phyloP scores from a whole-genome alignment of 2,113 vertebrate species.

The Corvus moneduloides region DNA sequence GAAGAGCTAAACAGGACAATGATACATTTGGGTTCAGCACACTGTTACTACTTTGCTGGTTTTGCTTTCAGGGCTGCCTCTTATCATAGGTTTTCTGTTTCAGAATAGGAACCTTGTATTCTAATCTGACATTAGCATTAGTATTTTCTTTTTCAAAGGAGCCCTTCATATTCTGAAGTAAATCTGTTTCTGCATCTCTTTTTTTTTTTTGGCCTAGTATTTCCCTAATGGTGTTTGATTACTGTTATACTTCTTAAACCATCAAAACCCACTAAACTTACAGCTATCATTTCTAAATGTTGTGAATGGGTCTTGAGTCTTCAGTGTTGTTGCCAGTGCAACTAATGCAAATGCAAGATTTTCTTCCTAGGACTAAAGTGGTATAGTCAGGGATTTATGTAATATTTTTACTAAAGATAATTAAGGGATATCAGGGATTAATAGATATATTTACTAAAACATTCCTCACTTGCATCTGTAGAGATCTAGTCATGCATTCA shows the following conservation, averaged over 20 bases:
- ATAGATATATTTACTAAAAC: neutral
- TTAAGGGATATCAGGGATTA: neutral
- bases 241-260: neutral
- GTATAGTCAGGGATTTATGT: neutral
- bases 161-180: neutral
- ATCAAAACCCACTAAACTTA: neutral
- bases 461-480: neutral
- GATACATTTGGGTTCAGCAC: neutral
- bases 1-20: neutral
- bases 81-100: constrained; percentile 1
- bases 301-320: neutral
- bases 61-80: neutral
- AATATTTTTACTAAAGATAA: neutral
- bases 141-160: constrained; percentile 18
- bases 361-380: neutral
- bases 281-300: neutral
- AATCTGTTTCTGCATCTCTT: neutral
- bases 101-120: neutral
- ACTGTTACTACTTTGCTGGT: neutral
- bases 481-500: neutral
- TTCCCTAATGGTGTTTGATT: neutral
- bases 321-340: neutral
- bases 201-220: neutral
- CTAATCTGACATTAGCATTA: neutral
- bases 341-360: neutral